These are phyloP conservation scores for Apodemus speciosus DNA, from an alignment of 2,113 vertebrate genomes.

Conservation along the genomic window DNA sequence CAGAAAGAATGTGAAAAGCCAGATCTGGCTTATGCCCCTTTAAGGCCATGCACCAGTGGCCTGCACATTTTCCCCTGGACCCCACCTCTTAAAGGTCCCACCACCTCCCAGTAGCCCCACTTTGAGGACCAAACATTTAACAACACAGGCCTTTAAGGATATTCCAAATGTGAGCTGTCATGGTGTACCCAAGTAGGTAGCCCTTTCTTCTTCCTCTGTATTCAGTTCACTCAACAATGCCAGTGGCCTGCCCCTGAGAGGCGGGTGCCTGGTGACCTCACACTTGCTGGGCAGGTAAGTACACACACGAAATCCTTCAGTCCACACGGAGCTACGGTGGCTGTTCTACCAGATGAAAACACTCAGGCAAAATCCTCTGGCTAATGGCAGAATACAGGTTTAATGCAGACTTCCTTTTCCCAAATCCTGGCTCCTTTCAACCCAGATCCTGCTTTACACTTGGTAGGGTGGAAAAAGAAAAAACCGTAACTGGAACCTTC, in stretches of 20 bases:
- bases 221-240: neutral
- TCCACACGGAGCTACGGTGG: neutral
- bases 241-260: neutral
- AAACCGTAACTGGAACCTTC: neutral
- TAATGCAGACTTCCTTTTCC: neutral
- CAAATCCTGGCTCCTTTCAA: neutral
- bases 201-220: too few species aligned
- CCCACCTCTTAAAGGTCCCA: neutral
- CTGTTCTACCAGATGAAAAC: neutral
- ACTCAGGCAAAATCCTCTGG: neutral
- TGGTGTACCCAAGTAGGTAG: fast-evolving
- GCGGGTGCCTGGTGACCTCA: neutral
- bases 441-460: neutral
- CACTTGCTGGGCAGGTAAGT: neutral
- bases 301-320: neutral
- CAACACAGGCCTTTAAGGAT: neutral
- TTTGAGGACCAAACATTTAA: neutral
- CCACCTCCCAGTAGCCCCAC: neutral
- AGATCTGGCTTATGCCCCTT: neutral
- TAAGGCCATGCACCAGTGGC: neutral
- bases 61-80: neutral
- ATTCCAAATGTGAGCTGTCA: neutral
- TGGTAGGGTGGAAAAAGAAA: neutral
- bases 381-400: neutral
- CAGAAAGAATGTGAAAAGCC: neutral